Evolutionary conservation across 2,888 invertebrate genomes (phyloP), one percentile per base, ranked within the genome.

Genomic region (Rhagonycha fulva): DNA sequence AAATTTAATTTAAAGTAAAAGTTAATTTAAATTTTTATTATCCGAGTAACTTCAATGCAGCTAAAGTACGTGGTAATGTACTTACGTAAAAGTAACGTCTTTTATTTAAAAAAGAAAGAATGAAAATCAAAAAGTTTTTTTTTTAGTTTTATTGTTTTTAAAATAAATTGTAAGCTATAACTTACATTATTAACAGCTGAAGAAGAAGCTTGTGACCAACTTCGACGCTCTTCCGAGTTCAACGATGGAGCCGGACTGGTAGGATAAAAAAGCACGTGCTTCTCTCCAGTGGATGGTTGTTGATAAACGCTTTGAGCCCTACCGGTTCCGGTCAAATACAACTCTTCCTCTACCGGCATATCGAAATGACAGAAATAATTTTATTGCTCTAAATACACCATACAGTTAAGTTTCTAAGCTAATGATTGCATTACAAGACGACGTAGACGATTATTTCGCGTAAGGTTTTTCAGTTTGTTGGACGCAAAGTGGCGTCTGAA

Each of bases 201-300:
- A 28, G 83, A 83, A 26, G 86, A 85, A 12, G 84, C 84, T 77
- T 85, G 87, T 62, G 84, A 85, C 86, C 87, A 87, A 81, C 83
- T 86, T 79, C 85, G 84, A 30, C 85, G 83, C 74, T 87, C 87
- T 26, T 86, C 86, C 10, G 86, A 86, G 75, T 84, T 84, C 63
- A 84, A 84, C n/a, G 87, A 86, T 60, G 88, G 87, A 28, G 86
- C 86, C 24, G 88, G 87, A 82, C 87, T 87, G 61, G 88, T 88
- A 30, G 88, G 88, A 80, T 88, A 88, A 82, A 88, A 88, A 74
- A 88, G 84, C 80, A 88, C 88, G 84, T 88, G 88, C 81, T 88
- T 88, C 81, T 88, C 88, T 26, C 88, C 88, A 7, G 87, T 87
- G 9, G 87, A 87, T 30, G 87, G 82, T 80, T 88, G 87, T 78